Conservation (phyloP, 2,888 invertebrate species). For the Rhagium mordax region DNA sequence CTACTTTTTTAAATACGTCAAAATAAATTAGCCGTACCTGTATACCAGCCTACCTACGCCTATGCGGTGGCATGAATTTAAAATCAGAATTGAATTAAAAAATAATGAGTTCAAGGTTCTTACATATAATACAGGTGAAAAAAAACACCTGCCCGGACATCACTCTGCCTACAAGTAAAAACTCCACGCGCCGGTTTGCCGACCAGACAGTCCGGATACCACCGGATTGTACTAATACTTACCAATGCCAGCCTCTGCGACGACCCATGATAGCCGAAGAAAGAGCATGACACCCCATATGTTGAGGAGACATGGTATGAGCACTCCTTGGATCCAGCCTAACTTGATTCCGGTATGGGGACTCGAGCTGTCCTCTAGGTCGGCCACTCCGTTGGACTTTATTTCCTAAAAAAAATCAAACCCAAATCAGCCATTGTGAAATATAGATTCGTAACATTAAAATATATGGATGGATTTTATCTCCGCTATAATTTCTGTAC, state of each 20-base stretch:
- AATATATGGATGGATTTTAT: too few species aligned
- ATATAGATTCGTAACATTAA: too few species aligned
- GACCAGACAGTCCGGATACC: slow-evolving; percentile 23
- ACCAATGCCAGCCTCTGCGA: slow-evolving; percentile 92
- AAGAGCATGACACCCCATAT: slow-evolving; percentile 99
- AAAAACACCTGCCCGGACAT: too few species aligned
- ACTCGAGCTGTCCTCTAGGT: slow-evolving; percentile 54
- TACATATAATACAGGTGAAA: not conserved
- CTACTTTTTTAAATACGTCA: too few species aligned
- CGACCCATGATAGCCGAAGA: slow-evolving; percentile 97
- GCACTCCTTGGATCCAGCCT: slow-evolving; percentile 94
- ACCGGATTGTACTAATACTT: slow-evolving; percentile 40
- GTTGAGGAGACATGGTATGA: slow-evolving; percentile 95
- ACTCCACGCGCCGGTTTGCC: not conserved
- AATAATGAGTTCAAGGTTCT: not conserved
- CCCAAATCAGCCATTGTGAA: too few species aligned
- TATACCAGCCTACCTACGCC: too few species aligned
- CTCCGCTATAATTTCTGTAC: too few species aligned
- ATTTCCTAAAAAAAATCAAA: slow-evolving; percentile 44
- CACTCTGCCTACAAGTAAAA: too few species aligned
- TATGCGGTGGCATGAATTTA: too few species aligned
- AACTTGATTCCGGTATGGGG: slow-evolving; percentile 77
- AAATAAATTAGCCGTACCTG: too few species aligned
- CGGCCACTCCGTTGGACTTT: slow-evolving; percentile 54
- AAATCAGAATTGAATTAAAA: not conserved